Base-by-base conservation (phyloP, 2,888 invertebrate species). In the Plagodis dolabraria region DNA sequence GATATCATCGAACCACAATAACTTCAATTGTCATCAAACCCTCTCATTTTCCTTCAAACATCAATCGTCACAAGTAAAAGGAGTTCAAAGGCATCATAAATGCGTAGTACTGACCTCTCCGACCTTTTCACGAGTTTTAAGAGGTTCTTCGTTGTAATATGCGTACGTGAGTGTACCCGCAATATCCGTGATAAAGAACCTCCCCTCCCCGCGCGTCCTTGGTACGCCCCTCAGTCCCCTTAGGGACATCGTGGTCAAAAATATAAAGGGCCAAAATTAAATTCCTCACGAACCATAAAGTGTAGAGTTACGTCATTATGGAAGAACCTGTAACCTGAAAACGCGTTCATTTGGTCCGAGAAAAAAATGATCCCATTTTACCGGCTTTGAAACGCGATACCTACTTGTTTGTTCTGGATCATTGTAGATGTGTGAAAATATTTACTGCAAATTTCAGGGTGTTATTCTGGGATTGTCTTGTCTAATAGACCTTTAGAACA, bases 241-340 rank as follows among this genome's bases (percentile, higher is more conserved):
- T 36, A 52, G 52, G 76, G 69, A 74, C 72, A 60, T 68, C 76
- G 78, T 85, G 87, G 89, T 89, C 89, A 87, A 88, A 88, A 87
- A 86, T 85, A 85, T 84, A 87, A 86, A 86, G 82, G 83, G 74
- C 77, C 80, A 77, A 90, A 90, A 89, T 89, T 84, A 90, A 90
- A 91, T 90, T 89, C 89, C 83, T 74, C 69, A 71, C 76, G 74
- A 76, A 78, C 82, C 84, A 84, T 89, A 90, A 87, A 87, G 84
- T 91, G 87, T 91, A 83, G 86, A 83, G 85, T 91, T 89, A 89
- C 92, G 84, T 90, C 87, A 90, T 91, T 89, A 90, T 55, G 55
- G 49, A 45, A 47, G 47, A 57, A 35, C 38, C 47, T 47, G 54
- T 42, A 50, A 55, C 47, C 9, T 36, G 44, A 51, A 49, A 46